Evolutionary conservation across 2,797 vertebrate genomes (phyloP).

Genomic region (Heteromormyrus szaboi): DNA sequence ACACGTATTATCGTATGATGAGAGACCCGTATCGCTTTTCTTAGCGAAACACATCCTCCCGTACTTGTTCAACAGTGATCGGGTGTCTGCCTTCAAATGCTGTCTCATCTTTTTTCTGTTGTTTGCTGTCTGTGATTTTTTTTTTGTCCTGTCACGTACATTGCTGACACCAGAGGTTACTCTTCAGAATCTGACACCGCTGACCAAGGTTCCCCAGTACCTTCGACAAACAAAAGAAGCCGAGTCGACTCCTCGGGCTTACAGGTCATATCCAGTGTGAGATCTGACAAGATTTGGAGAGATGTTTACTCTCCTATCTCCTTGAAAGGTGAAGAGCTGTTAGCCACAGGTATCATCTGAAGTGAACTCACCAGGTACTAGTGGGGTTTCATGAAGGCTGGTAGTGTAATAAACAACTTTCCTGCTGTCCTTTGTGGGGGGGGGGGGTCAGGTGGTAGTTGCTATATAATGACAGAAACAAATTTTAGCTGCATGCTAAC

Average conservation of each 20-base stretch:
- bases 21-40: background rate
- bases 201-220: background rate
- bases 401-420: background rate
- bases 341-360: background rate
- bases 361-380: background rate
- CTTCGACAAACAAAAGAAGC: background rate
- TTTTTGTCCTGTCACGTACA: background rate
- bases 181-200: background rate
- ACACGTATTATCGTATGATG: background rate
- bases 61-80: background rate
- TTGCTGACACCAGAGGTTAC: background rate
- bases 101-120: background rate
- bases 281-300: background rate
- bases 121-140: background rate
- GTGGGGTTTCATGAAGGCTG: background rate
- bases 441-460: background rate
- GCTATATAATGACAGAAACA: background rate
- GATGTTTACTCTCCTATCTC: background rate
- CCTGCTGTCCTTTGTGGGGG: background rate
- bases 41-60: too few relatives aligned
- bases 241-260: background rate
- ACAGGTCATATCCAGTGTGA: background rate
- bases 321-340: background rate
- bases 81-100: background rate
- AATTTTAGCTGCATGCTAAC: background rate